Conservation (phyloP, 2,797 vertebrate species). For the Alauda arvensis region DNA sequence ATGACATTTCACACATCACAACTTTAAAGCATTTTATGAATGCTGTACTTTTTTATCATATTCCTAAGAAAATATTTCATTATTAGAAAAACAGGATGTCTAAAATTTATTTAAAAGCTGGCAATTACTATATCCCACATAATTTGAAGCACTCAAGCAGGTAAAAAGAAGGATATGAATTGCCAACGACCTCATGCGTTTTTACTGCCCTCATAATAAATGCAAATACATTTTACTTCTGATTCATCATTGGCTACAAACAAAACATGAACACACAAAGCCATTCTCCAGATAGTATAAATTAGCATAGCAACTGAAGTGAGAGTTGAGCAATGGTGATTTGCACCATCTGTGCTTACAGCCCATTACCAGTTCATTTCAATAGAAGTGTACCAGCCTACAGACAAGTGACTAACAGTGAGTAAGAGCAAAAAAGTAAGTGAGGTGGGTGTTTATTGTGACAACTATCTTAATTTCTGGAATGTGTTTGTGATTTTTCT, state of each 20-base stretch:
- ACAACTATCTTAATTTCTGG: slow-evolving; percentile 8
- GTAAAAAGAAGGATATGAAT: slow-evolving; percentile 22
- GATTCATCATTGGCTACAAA: slow-evolving; percentile 34
- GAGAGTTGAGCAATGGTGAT: slow-evolving; percentile 27
- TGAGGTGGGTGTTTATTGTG: background rate
- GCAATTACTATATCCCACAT: background rate
- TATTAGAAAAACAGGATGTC: background rate
- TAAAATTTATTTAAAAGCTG: background rate
- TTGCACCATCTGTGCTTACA: slow-evolving; percentile 34
- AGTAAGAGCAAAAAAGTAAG: slow-evolving; percentile 23
- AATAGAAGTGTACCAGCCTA: background rate
- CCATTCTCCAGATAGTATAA: slow-evolving; percentile 25
- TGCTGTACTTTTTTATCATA: background rate
- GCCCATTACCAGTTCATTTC: slow-evolving; percentile 2
- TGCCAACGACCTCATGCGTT: slow-evolving; percentile 36
- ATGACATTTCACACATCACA: background rate
- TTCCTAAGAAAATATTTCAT: background rate
- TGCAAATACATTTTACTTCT: slow-evolving; percentile 25
- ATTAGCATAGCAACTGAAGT: slow-evolving; percentile 5
- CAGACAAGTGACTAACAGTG: slow-evolving; percentile 17
- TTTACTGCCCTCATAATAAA: slow-evolving; percentile 22
- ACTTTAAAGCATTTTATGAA: background rate
- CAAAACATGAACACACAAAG: slow-evolving; percentile 25
- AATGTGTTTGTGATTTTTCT: background rate
- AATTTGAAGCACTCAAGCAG: background rate